These are phyloP conservation scores for Ophion obscuratus DNA, from an alignment of 2,888 invertebrate species.

Conservation along the genomic window DNA sequence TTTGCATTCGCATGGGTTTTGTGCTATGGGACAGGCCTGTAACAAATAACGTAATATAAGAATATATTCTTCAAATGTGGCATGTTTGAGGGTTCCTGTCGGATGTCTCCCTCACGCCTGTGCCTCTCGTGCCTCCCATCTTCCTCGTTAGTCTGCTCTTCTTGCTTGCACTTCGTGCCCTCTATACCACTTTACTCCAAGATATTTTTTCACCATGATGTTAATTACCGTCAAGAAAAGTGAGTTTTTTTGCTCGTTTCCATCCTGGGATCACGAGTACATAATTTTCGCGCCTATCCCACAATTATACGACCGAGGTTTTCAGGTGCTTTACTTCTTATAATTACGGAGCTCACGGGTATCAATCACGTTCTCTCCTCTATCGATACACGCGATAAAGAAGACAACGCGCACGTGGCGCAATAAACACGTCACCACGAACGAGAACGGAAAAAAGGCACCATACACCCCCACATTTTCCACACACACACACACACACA, in stretches of 20 bases:
- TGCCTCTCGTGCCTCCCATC: no score
- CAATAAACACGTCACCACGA: neutral
- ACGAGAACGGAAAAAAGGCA: neutral
- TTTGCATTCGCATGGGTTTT: no score
- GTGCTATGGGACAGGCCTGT: no score
- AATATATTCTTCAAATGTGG: no score
- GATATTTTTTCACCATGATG: neutral
- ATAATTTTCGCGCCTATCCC: neutral
- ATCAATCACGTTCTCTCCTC: neutral
- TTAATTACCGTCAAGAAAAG: neutral
- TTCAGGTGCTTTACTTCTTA: neutral
- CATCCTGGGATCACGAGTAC: neutral
- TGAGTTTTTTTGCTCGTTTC: neutral
- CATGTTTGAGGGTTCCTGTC: no score
- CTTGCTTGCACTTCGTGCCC: no score
- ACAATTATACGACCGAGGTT: neutral
- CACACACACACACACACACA: no score
- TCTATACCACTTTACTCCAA: no score
- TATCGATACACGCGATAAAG: constrained; percentile 3
- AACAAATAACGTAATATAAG: no score
- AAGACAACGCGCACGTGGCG: neutral
- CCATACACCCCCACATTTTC: no score
- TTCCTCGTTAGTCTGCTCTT: no score
- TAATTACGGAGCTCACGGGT: constrained; percentile 4
- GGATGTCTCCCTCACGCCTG: no score